Base-by-base conservation (phyloP, 2,888 invertebrate genomes). In the Mythimna lalbum region DNA sequence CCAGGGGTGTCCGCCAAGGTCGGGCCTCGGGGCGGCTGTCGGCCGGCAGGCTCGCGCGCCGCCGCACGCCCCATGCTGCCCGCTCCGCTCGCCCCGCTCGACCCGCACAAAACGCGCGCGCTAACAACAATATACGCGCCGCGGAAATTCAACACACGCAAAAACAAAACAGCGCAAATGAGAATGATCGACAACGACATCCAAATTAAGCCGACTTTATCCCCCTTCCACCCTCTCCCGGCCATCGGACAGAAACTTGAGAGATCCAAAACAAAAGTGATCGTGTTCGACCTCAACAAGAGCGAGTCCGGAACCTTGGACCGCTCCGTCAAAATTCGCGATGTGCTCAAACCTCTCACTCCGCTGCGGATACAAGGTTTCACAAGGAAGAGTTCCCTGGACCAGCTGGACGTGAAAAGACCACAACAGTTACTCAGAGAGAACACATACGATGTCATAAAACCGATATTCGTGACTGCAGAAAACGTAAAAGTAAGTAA, bases 121-220 rank as follows among this genome's bases (percentile, higher is more conserved):
- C 92, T 96, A 64, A 93, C 95, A 36, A 94, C 95, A 33, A 93
- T 95, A 76, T 95, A 96, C 91, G 95, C 95, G 89, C 95, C 95
- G 88, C 91, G 94, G 50, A 96, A 94, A 87, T 85, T 90, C 50
- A 93, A 92, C 82, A 81, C 91, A 12, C 90, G 95, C 19, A 93
- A 93, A 75, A 90, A 93, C 79, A 93, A 89, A 85, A 95, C 95
- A 0, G 95, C 96, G 0, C 92, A 93, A 71, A 85, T 89, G 71
- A 95, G 93, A 72, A 96, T 96, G 96, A 87, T 96, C 57, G 93
- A 95, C 60, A 93, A 92, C 86, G 92, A 95, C 36, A 86, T 93
- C 12, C 89, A 91, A 7, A 83, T 93, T 69, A 95, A 95, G 84
- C 88, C 93, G 0, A 88, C 87, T 19, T 83, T 96, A 0, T 94